Evolutionary conservation across 1,140 invertebrate genomes (phyloP).

Genomic region (Eupristina koningsbergeri): DNA sequence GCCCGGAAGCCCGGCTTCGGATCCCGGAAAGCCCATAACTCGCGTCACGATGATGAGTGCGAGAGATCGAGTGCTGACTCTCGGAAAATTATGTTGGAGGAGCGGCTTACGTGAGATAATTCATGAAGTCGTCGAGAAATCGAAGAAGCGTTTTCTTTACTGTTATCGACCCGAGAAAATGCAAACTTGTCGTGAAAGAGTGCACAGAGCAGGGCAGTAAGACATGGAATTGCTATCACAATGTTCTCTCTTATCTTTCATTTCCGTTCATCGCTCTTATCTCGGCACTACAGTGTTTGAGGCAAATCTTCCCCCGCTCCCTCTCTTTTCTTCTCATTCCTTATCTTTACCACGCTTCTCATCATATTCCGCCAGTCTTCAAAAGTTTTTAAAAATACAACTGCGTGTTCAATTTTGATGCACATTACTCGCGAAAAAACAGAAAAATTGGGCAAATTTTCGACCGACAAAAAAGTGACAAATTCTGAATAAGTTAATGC

Average conservation of each 20-base stretch:
- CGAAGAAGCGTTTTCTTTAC: slow-evolving; percentile 41
- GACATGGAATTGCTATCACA: slow-evolving; percentile 60
- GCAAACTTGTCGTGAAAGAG: slow-evolving; percentile 50
- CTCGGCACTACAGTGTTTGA: slow-evolving; percentile 40
- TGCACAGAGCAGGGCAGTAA: slow-evolving; percentile 57
- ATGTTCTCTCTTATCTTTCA: slow-evolving; percentile 49
- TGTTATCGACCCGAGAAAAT: slow-evolving; percentile 34
- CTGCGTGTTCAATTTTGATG: neutral
- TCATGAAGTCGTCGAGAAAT: neutral
- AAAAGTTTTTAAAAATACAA: slow-evolving; percentile 15
- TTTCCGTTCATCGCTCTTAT: slow-evolving; percentile 38
- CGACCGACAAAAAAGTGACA: neutral
- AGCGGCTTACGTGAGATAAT: no score
- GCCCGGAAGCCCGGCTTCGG: no score
- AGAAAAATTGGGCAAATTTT: neutral
- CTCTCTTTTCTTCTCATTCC: neutral
- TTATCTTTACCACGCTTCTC: neutral
- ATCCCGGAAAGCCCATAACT: no score
- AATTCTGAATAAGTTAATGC: neutral
- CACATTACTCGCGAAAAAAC: neutral
- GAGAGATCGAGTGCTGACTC: no score
- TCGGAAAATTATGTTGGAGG: no score
- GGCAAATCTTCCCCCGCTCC: slow-evolving; percentile 9
- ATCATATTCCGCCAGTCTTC: neutral
- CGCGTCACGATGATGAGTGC: no score